Conservation (phyloP, 2,113 vertebrate species). For the Syngnathoides biaculeatus region DNA sequence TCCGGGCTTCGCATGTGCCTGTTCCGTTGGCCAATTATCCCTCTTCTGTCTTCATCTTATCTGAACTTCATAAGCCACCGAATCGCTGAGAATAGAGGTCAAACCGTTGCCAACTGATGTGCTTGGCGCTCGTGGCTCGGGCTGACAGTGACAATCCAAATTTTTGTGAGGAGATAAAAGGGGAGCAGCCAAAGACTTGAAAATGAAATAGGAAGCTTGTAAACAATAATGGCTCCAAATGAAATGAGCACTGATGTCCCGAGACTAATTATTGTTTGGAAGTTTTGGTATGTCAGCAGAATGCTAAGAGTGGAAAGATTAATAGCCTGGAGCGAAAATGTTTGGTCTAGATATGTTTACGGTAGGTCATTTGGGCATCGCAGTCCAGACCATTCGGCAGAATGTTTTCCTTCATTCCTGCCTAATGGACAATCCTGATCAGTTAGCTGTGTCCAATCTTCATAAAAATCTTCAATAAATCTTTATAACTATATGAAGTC, state of each 20-base stretch:
- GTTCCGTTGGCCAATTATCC: slow-evolving; percentile 11
- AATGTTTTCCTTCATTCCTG: too few species aligned
- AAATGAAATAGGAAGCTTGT: background rate
- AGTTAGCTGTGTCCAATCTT: background rate
- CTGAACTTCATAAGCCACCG: background rate
- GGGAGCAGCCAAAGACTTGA: background rate
- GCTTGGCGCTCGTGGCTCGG: background rate
- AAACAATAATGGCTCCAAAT: background rate
- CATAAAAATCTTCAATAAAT: background rate
- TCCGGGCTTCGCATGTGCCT: slow-evolving; percentile 14
- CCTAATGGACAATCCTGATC: background rate
- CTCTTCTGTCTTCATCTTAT: background rate
- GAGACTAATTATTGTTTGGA: background rate
- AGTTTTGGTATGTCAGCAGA: background rate
- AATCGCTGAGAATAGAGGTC: background rate
- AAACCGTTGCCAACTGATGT: background rate
- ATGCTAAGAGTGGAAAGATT: background rate
- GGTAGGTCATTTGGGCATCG: background rate
- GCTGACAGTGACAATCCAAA: background rate
- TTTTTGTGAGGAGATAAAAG: background rate
- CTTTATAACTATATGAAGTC: background rate
- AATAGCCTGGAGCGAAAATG: background rate
- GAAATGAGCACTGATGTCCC: background rate
- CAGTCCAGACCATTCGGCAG: background rate
- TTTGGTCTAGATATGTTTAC: background rate